Evolutionary conservation across 1,140 invertebrate genomes (phyloP), one percentile per base, ranked within the genome.

Genomic region (Lasioglossum albipes): DNA sequence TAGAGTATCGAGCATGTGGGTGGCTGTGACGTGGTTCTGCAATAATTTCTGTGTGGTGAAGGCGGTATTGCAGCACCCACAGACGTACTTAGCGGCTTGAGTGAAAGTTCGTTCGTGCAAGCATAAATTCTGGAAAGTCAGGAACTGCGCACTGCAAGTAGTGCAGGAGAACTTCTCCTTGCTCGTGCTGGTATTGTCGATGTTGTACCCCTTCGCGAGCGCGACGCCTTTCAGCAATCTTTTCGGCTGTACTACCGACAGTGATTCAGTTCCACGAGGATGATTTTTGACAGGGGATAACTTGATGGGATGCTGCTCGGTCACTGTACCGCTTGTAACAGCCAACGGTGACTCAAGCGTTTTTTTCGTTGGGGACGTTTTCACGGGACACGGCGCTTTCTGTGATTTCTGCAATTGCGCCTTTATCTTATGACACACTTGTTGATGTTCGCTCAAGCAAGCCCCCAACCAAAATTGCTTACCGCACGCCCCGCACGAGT

Each of bases 121-220:
- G 0, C 82, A 74, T 41, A 83, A 82, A 66, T 87, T 90, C 0
- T 76, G 67, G 0, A 27, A 18, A 0, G 68, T 90, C 9, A 87
- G 84, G 41, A 91, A 91, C 16, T 88, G 80, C 10, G 79, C 82
- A 1, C 82, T 76, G 41, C 90, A 91, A 64, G 82, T 59, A 12
- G 12, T 2, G 68, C 90, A 90, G 0, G 86, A 87, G 54, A 66
- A 89, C 9, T n/a, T 83, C 0, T 0, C 10, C 45, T 7, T 49
- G 3, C 45, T 18, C 16, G 7, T 2, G 20, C 10, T n/a, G 6
- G n/a, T 16, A 0, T 0, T 3, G 3, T 62, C 1, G 3, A 13
- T 0, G 41, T 71, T 16, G 22, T 78, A 62, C 2, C 57, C 67
- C 7, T 62, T 71, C 6, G 22, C 59, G 7, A 27, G 13, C 9